Conservation (phyloP, 2,113 vertebrate species). For the Crypturellus undulatus region DNA sequence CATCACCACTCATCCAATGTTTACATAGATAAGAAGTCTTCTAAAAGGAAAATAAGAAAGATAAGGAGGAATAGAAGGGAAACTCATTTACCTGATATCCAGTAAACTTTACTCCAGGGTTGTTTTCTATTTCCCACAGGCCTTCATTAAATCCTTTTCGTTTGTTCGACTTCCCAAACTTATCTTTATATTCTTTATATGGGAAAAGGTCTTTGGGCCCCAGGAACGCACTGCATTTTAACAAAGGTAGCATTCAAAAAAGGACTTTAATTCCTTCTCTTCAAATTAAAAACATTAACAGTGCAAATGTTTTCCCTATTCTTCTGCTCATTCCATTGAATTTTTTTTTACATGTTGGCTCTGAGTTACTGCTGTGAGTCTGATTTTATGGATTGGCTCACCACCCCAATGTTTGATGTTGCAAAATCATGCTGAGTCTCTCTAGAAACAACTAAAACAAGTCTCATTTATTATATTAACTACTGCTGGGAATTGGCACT, state of each 20-base stretch:
- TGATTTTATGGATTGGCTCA: not conserved
- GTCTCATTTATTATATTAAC: slow-evolving; percentile 19
- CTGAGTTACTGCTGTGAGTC: slow-evolving; percentile 1
- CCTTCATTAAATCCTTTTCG: slow-evolving; percentile 99
- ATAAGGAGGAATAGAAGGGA: slow-evolving; percentile 27
- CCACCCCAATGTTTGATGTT: not conserved
- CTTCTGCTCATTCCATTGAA: not conserved
- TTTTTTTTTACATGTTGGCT: not conserved
- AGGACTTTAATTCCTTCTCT: not conserved
- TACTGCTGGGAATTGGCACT: slow-evolving; percentile 29
- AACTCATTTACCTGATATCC: slow-evolving; percentile 89
- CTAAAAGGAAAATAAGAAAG: not conserved
- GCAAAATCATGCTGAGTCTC: slow-evolving; percentile 27
- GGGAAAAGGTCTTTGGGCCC: slow-evolving; percentile 97
- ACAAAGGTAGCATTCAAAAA: slow-evolving; percentile 43
- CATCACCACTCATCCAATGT: not conserved
- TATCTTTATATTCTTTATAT: slow-evolving; percentile 98
- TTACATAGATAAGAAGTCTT: not conserved
- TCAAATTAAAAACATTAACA: not conserved
- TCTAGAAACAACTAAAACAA: slow-evolving; percentile 34
- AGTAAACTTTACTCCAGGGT: slow-evolving; percentile 97
- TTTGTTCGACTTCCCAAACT: slow-evolving; percentile 98
- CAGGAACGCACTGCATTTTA: slow-evolving; percentile 89
- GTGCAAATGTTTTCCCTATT: not conserved
- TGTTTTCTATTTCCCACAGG: slow-evolving; percentile 98